Evolutionary conservation across 2,113 vertebrate species (phyloP), one percentile per base, ranked within the genome.

Genomic region (Microcebus ravelobensis): DNA sequence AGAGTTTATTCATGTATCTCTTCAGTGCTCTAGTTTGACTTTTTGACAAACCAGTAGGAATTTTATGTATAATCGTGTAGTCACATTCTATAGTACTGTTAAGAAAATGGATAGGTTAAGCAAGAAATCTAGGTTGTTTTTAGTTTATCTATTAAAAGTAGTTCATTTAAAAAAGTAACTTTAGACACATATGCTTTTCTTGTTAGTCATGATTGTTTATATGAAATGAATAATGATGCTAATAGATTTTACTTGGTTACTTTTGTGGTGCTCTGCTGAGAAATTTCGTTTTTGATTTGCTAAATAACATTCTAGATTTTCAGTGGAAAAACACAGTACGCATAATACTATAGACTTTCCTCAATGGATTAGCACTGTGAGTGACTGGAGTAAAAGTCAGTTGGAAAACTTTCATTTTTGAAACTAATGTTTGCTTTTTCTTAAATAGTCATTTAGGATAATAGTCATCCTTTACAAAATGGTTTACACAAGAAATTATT

Each of bases 1-100:
- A 90, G 36, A 1, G 10, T 84, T 92, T 90, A 77, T 87, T 96
- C 81, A 67, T 77, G 1, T 81, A 34, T 87, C 6, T 94, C 27
- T 77, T 92, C 27, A 68, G 57, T 85, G 36, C 57, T 85, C 11
- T 94, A 83, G 67, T 92, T 81, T 91, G 84, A 79, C 18, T 57
- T 71, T 86, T 88, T 88, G 87, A 50, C 21, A 96, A 92, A 68
- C 50, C 17, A 63, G 87, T n/a, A 18, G 45, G 25, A 36, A 92
- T 96, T 94, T 82, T 93, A 84, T 34, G 8, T 86, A 65, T 36
- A 90, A 25, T 95, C 17, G 1, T 95, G 71, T 90, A 48, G 94
- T 83, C n/a, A 80, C 31, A 20, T 81, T 87, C 68, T 88, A 20
- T 3, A 87, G 14, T 29, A 36, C 48, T 91, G 9, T 91, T 76